Evolutionary conservation across 2,113 vertebrate species (phyloP).

Genomic region (Otis tarda): DNA sequence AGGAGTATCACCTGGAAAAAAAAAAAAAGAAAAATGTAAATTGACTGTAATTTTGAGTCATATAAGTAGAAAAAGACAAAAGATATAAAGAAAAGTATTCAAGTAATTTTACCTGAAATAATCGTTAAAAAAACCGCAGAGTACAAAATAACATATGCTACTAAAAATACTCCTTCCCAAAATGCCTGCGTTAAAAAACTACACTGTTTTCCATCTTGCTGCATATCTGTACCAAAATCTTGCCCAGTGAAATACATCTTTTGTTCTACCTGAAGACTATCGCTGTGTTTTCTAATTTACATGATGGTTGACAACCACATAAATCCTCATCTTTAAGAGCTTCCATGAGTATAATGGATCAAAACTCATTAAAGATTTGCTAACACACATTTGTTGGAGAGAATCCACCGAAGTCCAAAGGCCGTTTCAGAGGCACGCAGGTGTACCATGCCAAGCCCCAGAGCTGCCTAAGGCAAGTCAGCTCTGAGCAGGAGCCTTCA

Average conservation of each 20-base stretch:
- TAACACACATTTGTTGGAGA: background rate
- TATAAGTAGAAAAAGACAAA: background rate
- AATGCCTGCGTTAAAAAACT: background rate
- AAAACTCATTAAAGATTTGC: background rate
- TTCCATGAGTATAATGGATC: background rate
- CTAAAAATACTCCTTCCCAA: background rate
- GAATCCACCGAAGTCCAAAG: background rate
- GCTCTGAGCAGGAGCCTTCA: background rate
- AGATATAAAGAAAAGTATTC: background rate
- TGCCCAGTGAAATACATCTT: background rate
- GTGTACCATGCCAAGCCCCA: background rate
- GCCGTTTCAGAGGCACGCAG: background rate
- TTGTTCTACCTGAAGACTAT: background rate
- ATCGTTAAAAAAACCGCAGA: background rate
- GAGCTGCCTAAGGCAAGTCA: background rate
- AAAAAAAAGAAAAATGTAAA: background rate
- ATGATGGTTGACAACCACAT: background rate
- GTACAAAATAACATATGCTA: background rate
- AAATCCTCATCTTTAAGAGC: background rate
- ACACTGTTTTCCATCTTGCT: background rate
- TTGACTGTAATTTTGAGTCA: background rate
- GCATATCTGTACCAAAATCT: background rate
- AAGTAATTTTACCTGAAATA: background rate
- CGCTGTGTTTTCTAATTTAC: background rate
- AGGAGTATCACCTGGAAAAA: constrained; percentile 90